Evolutionary conservation across 2,797 vertebrate species (phyloP).

Genomic region (Manis javanica): DNA sequence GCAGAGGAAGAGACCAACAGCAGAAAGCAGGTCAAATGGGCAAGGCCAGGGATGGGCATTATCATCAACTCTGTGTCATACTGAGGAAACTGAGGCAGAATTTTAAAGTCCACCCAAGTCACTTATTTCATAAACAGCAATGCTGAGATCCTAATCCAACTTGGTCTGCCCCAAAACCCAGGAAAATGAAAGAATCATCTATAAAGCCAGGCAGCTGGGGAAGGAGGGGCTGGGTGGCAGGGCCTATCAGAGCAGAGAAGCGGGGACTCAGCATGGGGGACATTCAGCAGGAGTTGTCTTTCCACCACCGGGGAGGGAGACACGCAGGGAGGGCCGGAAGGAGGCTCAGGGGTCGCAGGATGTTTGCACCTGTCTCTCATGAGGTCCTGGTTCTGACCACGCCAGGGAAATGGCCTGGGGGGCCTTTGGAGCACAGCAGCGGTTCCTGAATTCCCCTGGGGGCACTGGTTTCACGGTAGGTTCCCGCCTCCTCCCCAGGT

Average conservation of each 20-base stretch:
- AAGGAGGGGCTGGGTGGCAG: rapidly evolving
- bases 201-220: neutral
- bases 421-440: no score
- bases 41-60: neutral
- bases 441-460: neutral
- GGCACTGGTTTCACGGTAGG: neutral
- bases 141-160: neutral
- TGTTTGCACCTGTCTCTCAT: no score
- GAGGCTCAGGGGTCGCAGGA: neutral
- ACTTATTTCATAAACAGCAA: neutral
- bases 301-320: neutral
- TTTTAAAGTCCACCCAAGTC: neutral
- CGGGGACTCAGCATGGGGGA: neutral
- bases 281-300: neutral
- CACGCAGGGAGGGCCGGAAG: neutral
- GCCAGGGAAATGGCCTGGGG: neutral
- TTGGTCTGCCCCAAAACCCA: neutral
- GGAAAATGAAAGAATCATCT: neutral
- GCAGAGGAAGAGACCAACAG: neutral
- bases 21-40: neutral
- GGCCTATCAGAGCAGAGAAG: neutral
- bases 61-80: neutral
- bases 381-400: neutral
- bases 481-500: neutral
- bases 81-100: neutral